These are phyloP conservation scores for Channa argus DNA, from an alignment of 2,113 vertebrate genomes.

Conservation along the genomic window DNA sequence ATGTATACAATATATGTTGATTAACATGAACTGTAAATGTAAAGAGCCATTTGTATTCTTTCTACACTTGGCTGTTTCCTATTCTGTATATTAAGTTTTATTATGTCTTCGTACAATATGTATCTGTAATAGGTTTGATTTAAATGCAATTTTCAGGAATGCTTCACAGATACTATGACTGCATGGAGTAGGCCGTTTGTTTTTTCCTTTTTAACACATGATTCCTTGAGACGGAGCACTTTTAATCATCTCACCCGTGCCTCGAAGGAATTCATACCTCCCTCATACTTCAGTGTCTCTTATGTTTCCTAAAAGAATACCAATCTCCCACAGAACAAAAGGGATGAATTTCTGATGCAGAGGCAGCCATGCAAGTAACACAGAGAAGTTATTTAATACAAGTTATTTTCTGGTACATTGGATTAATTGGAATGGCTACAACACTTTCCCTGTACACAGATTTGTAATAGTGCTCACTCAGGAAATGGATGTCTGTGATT, in stretches of 20 bases:
- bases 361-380: conserved; percentile 39
- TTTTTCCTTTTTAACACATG: neutral
- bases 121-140: neutral
- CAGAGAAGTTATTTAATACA: conserved; percentile 45
- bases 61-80: neutral
- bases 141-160: neutral
- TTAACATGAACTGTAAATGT: too few species aligned
- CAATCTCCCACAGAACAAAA: conserved; percentile 21
- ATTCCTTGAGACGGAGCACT: conserved; percentile 4
- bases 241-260: conserved; percentile 9
- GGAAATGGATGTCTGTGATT: conserved; percentile 40
- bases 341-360: conserved; percentile 23
- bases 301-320: conserved; percentile 31
- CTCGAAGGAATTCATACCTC: neutral
- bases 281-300: neutral
- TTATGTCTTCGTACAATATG: neutral
- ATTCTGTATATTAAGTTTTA: neutral
- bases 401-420: conserved; percentile 66
- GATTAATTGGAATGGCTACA: conserved; percentile 59
- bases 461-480: conserved; percentile 55
- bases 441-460: conserved; percentile 57
- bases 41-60: too few species aligned
- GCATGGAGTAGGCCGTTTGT: neutral
- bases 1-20: too few species aligned
- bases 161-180: neutral